Percentiles rank a stretch among this genome's conserved stretches.
Conservation (phyloP, 2,797 vertebrate genomes). For the Pangasius macronema region DNA sequence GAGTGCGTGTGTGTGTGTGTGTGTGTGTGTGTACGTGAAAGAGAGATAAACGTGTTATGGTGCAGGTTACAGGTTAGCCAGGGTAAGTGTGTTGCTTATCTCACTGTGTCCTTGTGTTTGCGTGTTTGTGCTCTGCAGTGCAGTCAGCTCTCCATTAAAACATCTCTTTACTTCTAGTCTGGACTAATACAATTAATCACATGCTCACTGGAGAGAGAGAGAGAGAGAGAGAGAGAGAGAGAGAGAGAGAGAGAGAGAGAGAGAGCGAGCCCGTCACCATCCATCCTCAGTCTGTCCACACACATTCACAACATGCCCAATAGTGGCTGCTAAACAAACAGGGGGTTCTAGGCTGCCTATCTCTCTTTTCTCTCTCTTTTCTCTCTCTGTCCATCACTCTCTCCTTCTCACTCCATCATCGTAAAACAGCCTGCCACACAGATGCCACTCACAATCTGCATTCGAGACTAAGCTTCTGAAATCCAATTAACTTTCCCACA, state of each 20-base stretch:
- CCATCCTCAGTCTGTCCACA: constrained; percentile 5
- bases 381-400: background rate
- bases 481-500: constrained; percentile 57
- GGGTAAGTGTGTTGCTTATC: constrained; percentile 3
- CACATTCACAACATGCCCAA: constrained; percentile 26
- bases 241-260: constrained; percentile 3
- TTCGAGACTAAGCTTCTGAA: constrained; percentile 49
- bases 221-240: constrained; percentile 12
- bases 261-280: background rate
- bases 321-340: constrained; percentile 1
- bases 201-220: constrained; percentile 11
- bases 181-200: constrained; percentile 21
- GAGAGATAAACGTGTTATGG: background rate
- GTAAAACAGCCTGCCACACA: constrained; percentile 33
- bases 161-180: background rate
- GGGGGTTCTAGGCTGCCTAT: background rate
- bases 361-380: background rate
- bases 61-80: background rate
- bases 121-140: background rate
- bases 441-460: constrained; percentile 55
- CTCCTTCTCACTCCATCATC: constrained; percentile 27
- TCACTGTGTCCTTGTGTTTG: background rate
- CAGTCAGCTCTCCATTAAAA: constrained; percentile 4
- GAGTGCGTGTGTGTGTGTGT: background rate
- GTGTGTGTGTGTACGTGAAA: background rate